Evolutionary conservation across 2,113 vertebrate species (phyloP).

Genomic region (Mystacornis crossleyi): DNA sequence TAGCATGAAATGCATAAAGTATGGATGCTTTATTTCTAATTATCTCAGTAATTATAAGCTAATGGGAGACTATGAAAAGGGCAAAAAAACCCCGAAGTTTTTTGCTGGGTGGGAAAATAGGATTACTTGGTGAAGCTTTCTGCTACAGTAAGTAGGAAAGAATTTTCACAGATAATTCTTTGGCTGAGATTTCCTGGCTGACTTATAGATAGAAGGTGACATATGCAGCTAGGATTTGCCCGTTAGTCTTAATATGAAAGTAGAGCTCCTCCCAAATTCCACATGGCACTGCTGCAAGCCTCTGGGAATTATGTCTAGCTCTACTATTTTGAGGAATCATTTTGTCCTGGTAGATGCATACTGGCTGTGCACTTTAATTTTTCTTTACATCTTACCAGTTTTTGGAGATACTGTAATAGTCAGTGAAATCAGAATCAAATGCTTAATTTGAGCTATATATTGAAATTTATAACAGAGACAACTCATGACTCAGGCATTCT

Average conservation of each 20-base stretch:
- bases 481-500: constrained; percentile 16
- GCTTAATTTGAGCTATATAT: neutral
- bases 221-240: neutral
- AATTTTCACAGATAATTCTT: constrained; percentile 15
- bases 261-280: neutral
- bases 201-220: constrained; percentile 10
- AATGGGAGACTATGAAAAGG: neutral
- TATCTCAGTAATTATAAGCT: neutral
- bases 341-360: neutral
- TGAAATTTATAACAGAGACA: neutral
- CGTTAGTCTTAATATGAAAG: neutral
- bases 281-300: neutral
- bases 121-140: neutral
- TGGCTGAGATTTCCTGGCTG: neutral
- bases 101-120: neutral
- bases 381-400: neutral
- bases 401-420: neutral
- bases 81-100: fast-evolving
- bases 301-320: neutral
- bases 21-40: neutral
- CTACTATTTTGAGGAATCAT: neutral
- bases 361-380: neutral
- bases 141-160: neutral
- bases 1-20: neutral
- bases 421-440: neutral